These are phyloP conservation scores for Spilogale gracilis DNA, from an alignment of 2,113 vertebrate species.

Conservation along the genomic window DNA sequence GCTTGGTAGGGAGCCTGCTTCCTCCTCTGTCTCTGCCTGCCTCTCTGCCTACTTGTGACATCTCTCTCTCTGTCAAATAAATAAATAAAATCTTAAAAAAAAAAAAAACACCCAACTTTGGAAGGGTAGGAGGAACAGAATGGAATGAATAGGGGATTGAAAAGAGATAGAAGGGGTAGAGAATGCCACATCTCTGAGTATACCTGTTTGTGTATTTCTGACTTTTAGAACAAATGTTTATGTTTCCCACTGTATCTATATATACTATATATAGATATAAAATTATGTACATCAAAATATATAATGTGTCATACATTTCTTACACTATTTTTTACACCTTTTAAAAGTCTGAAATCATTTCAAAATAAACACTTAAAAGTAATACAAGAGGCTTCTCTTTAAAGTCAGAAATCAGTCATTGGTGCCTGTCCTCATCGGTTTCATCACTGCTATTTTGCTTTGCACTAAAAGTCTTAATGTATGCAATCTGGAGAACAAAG, in stretches of 20 bases:
- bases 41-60: too few relatives aligned
- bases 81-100: too few relatives aligned
- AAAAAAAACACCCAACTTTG: neutral
- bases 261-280: neutral
- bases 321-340: neutral
- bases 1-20: too few relatives aligned
- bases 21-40: too few relatives aligned
- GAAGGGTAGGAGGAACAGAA: neutral
- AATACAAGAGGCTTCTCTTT: neutral
- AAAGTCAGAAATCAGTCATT: neutral
- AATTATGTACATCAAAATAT: neutral
- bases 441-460: neutral
- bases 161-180: too few relatives aligned
- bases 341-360: constrained; percentile 35
- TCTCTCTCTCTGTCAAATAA: too few relatives aligned
- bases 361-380: neutral
- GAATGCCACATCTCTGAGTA: neutral
- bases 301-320: neutral
- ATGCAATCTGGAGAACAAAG: neutral
- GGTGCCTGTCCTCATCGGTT: neutral
- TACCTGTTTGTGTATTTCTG: neutral
- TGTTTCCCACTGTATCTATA: neutral
- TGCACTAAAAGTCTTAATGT: neutral
- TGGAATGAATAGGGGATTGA: neutral
- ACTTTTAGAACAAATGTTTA: neutral